Percentiles rank a stretch among this genome's conserved stretches.
Conservation (phyloP, 2,113 vertebrate genomes). For the Dryoscopus gambensis region DNA sequence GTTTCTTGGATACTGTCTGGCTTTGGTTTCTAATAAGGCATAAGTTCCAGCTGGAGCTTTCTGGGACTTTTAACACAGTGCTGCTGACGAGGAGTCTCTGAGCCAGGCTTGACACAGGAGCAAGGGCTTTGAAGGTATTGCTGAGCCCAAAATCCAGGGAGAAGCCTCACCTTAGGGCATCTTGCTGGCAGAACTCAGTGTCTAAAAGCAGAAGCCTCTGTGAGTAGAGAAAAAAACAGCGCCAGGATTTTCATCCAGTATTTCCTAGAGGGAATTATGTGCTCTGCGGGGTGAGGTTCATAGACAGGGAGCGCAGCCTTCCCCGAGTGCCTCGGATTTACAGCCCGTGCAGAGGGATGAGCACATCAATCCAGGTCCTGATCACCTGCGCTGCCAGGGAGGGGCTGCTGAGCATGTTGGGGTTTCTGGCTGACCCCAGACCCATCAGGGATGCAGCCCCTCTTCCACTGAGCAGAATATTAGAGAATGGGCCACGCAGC, state of each 20-base stretch:
- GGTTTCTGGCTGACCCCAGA: neutral
- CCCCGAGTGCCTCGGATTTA: neutral
- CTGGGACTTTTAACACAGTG: neutral
- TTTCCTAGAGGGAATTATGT: neutral
- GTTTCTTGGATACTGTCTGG: neutral
- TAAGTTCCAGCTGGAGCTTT: neutral
- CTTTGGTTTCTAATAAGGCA: neutral
- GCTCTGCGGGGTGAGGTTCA: neutral
- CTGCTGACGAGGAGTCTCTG: fast-evolving
- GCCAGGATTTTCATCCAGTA: neutral
- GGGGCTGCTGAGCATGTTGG: neutral
- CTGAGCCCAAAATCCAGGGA: neutral
- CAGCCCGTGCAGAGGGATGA: neutral
- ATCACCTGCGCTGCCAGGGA: neutral
- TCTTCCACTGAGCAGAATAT: neutral
- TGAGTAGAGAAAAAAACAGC: neutral
- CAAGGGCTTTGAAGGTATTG: neutral
- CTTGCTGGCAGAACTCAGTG: neutral
- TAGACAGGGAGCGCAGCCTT: neutral
- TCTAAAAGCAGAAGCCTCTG: neutral
- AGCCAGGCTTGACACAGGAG: neutral
- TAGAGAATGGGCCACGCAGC: neutral
- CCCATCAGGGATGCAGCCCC: neutral
- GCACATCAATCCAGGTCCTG: fast-evolving
- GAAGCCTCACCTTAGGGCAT: neutral